phyloP scores from a whole-genome alignment of 2,888 invertebrate species.

The Biston betularia region DNA sequence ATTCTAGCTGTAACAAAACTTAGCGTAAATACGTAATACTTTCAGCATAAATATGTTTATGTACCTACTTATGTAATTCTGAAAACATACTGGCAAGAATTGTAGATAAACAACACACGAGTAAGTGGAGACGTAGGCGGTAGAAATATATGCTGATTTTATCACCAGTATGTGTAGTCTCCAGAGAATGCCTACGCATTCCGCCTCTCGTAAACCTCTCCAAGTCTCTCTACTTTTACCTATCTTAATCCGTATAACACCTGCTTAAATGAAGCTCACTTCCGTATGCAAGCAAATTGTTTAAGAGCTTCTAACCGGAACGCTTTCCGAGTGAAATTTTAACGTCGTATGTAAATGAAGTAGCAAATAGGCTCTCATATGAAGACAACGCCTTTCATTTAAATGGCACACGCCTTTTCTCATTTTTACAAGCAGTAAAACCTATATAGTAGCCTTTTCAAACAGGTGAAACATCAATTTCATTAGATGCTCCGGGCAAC shows the following conservation, averaged over 20 bases:
- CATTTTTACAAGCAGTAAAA: constrained; percentile 19
- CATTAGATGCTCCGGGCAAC: constrained; percentile 33
- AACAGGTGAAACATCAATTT: constrained; percentile 32
- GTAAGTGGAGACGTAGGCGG: constrained; percentile 47
- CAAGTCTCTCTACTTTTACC: constrained; percentile 44
- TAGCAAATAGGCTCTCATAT: constrained; percentile 9
- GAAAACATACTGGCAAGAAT: constrained; percentile 2
- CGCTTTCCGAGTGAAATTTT: constrained; percentile 33
- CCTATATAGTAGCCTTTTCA: constrained; percentile 17
- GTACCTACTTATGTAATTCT: background rate
- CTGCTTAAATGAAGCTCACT: constrained; percentile 48
- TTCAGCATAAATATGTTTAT: background rate
- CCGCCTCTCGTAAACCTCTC: constrained; percentile 52
- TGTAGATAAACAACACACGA: constrained; percentile 29
- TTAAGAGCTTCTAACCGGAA: constrained; percentile 39
- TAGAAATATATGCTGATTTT: constrained; percentile 71
- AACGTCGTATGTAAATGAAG: constrained; percentile 28
- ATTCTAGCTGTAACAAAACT: background rate
- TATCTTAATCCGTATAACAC: constrained; percentile 55
- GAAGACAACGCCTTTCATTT: constrained; percentile 12
- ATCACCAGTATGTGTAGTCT: constrained; percentile 61
- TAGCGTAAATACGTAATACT: background rate
- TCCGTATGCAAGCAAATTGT: constrained; percentile 42
- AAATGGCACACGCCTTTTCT: constrained; percentile 4
- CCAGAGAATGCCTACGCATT: constrained; percentile 55